These are phyloP conservation scores for Novumbra hubbsi DNA, from an alignment of 2,797 vertebrate species.

Conservation along the genomic window DNA sequence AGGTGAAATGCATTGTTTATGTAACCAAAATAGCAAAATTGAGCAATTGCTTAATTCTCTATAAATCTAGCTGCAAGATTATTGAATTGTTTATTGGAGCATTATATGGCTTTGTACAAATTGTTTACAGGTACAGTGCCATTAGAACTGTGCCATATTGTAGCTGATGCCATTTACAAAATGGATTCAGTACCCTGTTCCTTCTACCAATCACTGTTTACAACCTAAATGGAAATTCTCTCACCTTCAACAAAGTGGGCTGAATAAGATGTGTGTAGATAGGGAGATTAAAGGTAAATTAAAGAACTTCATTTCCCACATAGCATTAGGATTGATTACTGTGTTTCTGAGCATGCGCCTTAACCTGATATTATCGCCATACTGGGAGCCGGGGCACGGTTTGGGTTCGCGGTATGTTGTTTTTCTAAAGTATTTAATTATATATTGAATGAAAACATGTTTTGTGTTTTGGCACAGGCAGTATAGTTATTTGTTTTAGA, in stretches of 20 bases:
- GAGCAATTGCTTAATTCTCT: background rate
- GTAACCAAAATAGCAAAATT: background rate
- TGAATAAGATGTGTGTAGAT: background rate
- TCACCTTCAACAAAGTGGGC: background rate
- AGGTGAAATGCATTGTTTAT: background rate
- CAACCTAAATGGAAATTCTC: background rate
- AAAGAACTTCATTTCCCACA: constrained; percentile 50
- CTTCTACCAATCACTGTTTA: background rate
- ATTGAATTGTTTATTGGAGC: background rate
- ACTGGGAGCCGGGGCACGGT: constrained; percentile 68
- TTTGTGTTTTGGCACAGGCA: constrained; percentile 23
- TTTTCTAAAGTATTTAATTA: background rate
- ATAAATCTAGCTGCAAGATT: background rate
- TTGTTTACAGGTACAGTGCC: background rate
- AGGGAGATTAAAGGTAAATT: background rate
- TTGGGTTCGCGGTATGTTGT: constrained; percentile 72
- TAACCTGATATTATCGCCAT: constrained; percentile 61
- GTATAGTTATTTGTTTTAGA: constrained; percentile 21
- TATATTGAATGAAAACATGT: constrained; percentile 53
- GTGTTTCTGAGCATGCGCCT: constrained; percentile 54
- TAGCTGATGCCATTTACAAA: background rate
- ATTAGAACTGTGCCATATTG: background rate
- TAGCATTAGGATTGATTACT: constrained; percentile 31
- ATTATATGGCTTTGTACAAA: background rate
- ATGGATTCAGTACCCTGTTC: background rate